Conservation (phyloP, 2,113 vertebrate genomes). For the Mandrillus leucophaeus region DNA sequence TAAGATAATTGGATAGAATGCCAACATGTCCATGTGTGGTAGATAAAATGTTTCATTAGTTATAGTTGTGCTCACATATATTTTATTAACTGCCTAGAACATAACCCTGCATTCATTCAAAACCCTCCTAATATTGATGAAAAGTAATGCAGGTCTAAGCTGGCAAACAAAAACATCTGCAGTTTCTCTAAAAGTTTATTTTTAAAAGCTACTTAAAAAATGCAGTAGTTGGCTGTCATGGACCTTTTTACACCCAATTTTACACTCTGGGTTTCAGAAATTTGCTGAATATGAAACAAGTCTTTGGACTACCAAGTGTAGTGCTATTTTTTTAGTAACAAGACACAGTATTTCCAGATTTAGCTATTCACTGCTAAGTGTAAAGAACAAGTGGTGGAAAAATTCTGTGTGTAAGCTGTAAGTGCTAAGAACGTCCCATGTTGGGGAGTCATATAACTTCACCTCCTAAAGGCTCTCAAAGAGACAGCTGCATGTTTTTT, state of each 20-base stretch:
- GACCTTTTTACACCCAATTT: conserved; percentile 63
- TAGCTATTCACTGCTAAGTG: conserved; percentile 37
- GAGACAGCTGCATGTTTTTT: conserved; percentile 59
- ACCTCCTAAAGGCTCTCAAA: conserved; percentile 13
- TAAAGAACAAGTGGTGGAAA: conserved; percentile 51
- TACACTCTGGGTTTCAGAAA: conserved; percentile 63
- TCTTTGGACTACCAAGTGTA: conserved; percentile 36
- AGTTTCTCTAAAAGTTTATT: conserved; percentile 57
- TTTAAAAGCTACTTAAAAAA: conserved; percentile 61
- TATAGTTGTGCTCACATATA: neutral
- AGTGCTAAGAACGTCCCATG: neutral
- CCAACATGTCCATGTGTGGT: neutral
- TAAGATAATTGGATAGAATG: neutral
- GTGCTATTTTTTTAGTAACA: conserved; percentile 43
- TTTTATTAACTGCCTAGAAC: neutral
- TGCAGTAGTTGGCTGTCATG: conserved; percentile 41
- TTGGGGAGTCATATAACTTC: conserved; percentile 38
- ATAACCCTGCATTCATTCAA: neutral
- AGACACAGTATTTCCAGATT: conserved; percentile 65
- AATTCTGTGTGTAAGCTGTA: conserved; percentile 5
- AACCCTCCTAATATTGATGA: neutral
- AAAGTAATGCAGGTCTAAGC: neutral
- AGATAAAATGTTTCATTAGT: neutral
- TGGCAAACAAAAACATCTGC: neutral
- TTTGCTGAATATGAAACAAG: conserved; percentile 64